Conservation (phyloP, 1,140 invertebrate genomes). For the Eumeta japonica region DNA sequence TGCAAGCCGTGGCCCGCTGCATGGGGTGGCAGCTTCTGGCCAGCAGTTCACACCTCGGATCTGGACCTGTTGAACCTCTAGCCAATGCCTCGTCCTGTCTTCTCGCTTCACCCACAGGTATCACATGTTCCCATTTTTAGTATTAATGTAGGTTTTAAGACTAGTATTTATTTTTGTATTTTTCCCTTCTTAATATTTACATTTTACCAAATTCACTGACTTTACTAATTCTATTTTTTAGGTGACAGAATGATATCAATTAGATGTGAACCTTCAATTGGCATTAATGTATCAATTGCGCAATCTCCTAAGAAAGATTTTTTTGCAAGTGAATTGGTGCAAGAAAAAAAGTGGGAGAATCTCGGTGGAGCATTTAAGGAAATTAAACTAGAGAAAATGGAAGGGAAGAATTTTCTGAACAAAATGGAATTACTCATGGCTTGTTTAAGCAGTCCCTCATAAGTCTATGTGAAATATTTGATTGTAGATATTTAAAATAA, state of each 20-base stretch:
- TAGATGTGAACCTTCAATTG: conserved; percentile 72
- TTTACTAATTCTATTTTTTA: conserved; percentile 29
- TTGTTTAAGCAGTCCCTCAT: conserved; percentile 65
- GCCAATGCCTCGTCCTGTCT: conserved; percentile 87
- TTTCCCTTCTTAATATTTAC: neutral
- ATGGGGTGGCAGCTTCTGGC: conserved; percentile 93
- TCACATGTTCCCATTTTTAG: neutral
- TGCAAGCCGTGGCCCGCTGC: conserved; percentile 83
- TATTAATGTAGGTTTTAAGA: conserved; percentile 1
- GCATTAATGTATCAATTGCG: conserved; percentile 70
- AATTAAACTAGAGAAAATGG: conserved; percentile 90
- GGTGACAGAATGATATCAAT: conserved; percentile 82
- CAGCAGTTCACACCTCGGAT: conserved; percentile 81
- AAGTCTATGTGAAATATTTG: conserved; percentile 14
- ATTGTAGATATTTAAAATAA: conserved; percentile 3
- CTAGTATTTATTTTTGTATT: no score
- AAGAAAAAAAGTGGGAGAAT: conserved; percentile 89
- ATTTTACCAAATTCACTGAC: no score
- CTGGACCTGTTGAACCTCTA: conserved; percentile 84
- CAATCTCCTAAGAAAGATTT: conserved; percentile 85
- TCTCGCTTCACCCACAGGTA: conserved; percentile 81
- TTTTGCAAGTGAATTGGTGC: conserved; percentile 80
- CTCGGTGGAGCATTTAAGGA: conserved; percentile 87
- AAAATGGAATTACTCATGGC: conserved; percentile 97
- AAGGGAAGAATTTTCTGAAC: conserved; percentile 94